Evolutionary conservation across 2,797 vertebrate genomes (phyloP).

Genomic region (Aldrovandia affinis): DNA sequence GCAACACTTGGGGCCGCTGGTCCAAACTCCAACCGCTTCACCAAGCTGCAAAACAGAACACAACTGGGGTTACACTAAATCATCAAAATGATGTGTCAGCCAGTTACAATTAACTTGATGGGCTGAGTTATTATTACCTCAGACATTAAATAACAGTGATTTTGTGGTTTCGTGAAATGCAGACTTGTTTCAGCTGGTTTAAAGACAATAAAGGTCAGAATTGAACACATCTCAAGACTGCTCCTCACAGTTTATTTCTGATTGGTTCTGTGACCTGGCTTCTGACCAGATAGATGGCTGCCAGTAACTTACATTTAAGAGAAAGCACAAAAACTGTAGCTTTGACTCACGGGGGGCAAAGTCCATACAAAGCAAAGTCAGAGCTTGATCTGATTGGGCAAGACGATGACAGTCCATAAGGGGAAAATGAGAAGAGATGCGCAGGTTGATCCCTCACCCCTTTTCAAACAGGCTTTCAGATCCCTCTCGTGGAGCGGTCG

Average conservation of each 20-base stretch:
- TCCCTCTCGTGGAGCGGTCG: constrained; percentile 72
- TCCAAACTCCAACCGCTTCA: constrained; percentile 89
- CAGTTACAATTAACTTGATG: neutral
- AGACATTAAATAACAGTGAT: neutral
- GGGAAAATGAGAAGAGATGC: neutral
- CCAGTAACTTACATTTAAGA: neutral
- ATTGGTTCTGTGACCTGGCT: neutral
- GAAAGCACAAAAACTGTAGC: neutral
- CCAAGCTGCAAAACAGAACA: constrained; percentile 77
- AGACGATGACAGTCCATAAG: neutral
- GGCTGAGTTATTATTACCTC: neutral
- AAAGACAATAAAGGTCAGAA: neutral
- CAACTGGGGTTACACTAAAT: neutral
- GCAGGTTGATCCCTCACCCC: constrained; percentile 73
- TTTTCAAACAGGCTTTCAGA: constrained; percentile 79
- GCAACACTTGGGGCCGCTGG: constrained; percentile 68
- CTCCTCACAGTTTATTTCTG: neutral
- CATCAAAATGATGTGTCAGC: neutral
- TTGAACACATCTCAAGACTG: no score
- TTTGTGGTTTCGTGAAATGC: neutral
- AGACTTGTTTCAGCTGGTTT: neutral
- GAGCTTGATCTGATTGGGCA: neutral
- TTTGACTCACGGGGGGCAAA: neutral
- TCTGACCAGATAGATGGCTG: neutral
- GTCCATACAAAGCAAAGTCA: neutral